Evolutionary conservation across 2,113 vertebrate species (phyloP), one percentile per base, ranked within the genome.

Genomic region (Neopipo cinnamomea): DNA sequence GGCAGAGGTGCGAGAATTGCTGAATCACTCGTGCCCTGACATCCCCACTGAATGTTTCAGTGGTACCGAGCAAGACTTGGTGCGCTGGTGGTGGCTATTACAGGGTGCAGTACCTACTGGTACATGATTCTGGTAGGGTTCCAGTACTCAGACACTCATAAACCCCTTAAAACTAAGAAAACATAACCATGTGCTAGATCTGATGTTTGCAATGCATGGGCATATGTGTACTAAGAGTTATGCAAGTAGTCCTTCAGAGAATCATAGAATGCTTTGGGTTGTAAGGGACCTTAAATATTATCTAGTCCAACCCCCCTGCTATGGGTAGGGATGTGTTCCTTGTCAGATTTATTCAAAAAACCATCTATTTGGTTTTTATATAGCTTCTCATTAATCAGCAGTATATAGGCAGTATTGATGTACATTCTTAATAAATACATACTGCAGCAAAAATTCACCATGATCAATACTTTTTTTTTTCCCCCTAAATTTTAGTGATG

Each of bases 1-100:
- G 68, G 63, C 85, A 71, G 82, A 93, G 91, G 91, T 88, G 92
- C 55, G 63, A 86, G 91, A 91, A 42, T 22, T 92, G 91, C 94
- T 92, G 88, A 90, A 80, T 95, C 93, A 79, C 62, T 71, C 0
- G 0, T 82, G 79, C 53, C 88, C 94, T 90, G 67, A n/a, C 78
- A 11, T 47, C 21, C 23, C 61, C 77, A 72, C 71, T 68, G 44
- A 78, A 14, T 0, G 10, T 41, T 8, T 9, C 30, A 28, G 46
- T 56, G n/a, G 27, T n/a, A 8, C 28, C 24, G 49, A 58, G 74
- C 85, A 80, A 59, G 53, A 39, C 49, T 58, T 20, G 50, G n/a
- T 13, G 71, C 46, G 3, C 41, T 76, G 39, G 3, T 82, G 84
- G 14, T 74, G 83, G 12, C 53, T 55, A 0, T 56, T 52, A 8